Conservation (phyloP, 2,113 vertebrate species). For the Psilopsiagon aymara region DNA sequence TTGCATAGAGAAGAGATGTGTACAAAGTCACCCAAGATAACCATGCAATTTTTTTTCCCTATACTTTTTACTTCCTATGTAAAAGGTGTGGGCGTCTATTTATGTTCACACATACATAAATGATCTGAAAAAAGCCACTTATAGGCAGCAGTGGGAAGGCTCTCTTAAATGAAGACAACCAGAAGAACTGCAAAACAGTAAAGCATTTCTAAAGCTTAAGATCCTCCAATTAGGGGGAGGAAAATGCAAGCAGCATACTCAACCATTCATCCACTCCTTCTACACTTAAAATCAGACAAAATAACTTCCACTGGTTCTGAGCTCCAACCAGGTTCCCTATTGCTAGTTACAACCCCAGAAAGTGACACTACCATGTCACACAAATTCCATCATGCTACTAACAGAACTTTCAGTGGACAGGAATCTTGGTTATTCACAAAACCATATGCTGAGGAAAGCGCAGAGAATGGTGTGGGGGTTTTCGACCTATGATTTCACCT, state of each 20-base stretch:
- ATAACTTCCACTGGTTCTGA: background rate
- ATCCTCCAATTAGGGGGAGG: background rate
- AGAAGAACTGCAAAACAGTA: background rate
- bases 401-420: background rate
- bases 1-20: background rate
- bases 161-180: background rate
- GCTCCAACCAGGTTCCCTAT: background rate
- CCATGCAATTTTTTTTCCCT: background rate
- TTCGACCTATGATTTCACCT: background rate
- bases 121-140: constrained; percentile 29
- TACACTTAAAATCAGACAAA: background rate
- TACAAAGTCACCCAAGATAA: constrained; percentile 19
- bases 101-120: constrained; percentile 20
- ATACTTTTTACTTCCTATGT: background rate
- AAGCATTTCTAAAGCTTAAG: background rate
- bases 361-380: background rate
- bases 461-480: background rate
- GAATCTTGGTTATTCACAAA: background rate
- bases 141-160: background rate
- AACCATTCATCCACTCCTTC: background rate
- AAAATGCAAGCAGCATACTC: background rate
- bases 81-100: background rate
- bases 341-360: background rate
- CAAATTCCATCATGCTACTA: background rate
- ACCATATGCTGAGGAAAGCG: background rate